phyloP scores from a whole-genome alignment of 2,888 invertebrate species.

The Agonopterix arenella region DNA sequence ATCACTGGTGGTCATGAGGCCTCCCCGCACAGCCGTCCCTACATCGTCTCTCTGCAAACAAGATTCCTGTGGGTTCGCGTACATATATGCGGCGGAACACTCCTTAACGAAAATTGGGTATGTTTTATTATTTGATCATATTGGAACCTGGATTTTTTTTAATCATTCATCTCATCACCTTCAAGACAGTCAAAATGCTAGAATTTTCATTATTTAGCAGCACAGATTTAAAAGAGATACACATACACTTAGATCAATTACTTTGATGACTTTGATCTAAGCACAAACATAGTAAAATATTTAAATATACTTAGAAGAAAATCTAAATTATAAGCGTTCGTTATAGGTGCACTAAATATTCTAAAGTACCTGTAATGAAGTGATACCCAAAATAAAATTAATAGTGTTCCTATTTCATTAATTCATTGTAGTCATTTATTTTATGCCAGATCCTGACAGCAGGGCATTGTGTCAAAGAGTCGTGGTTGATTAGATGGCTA shows the following conservation, averaged over 20 bases:
- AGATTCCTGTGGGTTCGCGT: slow-evolving; percentile 46
- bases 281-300: too few species aligned
- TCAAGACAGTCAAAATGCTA: neutral
- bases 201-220: neutral
- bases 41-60: slow-evolving; percentile 62
- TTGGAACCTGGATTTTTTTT: neutral
- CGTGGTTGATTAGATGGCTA: slow-evolving; percentile 47
- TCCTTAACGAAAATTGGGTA: slow-evolving; percentile 61
- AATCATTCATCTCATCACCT: neutral
- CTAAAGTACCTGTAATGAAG: too few species aligned
- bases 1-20: slow-evolving; percentile 62
- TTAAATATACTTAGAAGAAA: too few species aligned
- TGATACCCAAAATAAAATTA: too few species aligned
- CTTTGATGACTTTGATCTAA: too few species aligned
- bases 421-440: too few species aligned
- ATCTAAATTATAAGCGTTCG: too few species aligned
- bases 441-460: slow-evolving; percentile 54
- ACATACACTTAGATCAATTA: too few species aligned
- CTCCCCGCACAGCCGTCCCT: slow-evolving; percentile 55
- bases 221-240: too few species aligned
- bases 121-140: slow-evolving; percentile 12
- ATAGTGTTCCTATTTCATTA: too few species aligned
- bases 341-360: too few species aligned
- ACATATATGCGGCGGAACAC: slow-evolving; percentile 62
- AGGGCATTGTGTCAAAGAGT: slow-evolving; percentile 57